Evolutionary conservation across 92 coral and sea anemone species (phyloP).

Genomic region (Palythoa grandis): DNA sequence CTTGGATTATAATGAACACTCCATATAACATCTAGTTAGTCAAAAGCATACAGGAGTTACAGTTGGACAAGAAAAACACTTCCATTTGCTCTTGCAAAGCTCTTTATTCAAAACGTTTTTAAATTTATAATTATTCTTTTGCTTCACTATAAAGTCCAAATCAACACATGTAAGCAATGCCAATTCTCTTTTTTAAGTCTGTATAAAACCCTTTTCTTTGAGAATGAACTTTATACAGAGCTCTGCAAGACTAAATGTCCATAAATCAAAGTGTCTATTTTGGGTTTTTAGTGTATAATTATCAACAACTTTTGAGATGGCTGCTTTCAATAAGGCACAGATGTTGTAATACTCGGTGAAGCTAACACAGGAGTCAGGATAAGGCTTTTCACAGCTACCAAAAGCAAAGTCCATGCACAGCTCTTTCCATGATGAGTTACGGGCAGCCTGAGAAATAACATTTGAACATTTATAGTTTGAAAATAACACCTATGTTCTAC

Average conservation of each 20-base stretch:
- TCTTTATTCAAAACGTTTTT: neutral
- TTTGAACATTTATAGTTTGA: neutral
- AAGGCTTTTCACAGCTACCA: constrained; percentile 22
- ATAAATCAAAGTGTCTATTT: too few species aligned
- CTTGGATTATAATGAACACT: too few species aligned
- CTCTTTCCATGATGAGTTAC: constrained; percentile 46
- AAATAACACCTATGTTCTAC: neutral
- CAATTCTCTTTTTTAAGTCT: too few species aligned
- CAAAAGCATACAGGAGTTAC: too few species aligned
- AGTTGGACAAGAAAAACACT: neutral
- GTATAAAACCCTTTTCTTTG: too few species aligned
- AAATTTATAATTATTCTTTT: too few species aligned
- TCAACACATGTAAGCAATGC: too few species aligned
- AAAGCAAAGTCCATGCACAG: constrained; percentile 46
- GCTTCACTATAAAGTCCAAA: too few species aligned
- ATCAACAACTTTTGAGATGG: constrained; percentile 1
- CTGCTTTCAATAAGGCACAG: constrained; percentile 10
- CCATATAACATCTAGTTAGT: too few species aligned
- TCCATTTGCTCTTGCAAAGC: too few species aligned
- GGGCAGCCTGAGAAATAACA: constrained; percentile 42
- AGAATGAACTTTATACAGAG: too few species aligned
- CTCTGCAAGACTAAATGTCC: too few species aligned
- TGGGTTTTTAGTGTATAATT: neutral
- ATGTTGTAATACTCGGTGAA: constrained; percentile 9
- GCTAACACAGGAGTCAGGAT: constrained; percentile 24